A percentile compares a stretch with the other conserved stretches of the same genome.
Evolutionary conservation across 2,797 vertebrate species (phyloP).

Genomic region (Enteromius radiatus): DNA sequence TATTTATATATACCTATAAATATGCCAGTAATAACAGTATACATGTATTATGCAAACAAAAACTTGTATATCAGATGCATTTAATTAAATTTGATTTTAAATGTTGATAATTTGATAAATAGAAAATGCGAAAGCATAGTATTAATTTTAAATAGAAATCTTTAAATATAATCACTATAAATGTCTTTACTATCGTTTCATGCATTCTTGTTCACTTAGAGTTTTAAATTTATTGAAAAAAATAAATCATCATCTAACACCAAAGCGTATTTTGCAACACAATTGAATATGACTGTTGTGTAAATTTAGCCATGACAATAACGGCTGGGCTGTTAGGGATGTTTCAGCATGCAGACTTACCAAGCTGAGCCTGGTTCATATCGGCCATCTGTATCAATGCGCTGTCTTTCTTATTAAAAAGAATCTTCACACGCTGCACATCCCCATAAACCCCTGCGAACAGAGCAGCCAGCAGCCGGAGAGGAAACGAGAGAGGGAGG

Average conservation of each 20-base stretch:
- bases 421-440: slow-evolving; percentile 98
- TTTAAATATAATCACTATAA: not conserved
- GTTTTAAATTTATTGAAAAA: not conserved
- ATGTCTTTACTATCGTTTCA: not conserved
- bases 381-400: slow-evolving; percentile 98
- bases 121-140: not conserved
- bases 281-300: not conserved
- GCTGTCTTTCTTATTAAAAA: slow-evolving; percentile 99
- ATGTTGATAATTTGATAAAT: too few relatives aligned
- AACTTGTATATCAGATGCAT: too few relatives aligned
- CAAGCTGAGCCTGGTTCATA: slow-evolving; percentile 93
- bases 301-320: not conserved
- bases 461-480: slow-evolving; percentile 57
- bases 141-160: not conserved
- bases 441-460: slow-evolving; percentile 93
- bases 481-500: slow-evolving; percentile 63
- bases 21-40: too few relatives aligned
- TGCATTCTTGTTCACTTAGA: not conserved
- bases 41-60: too few relatives aligned
- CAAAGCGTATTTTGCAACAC: not conserved
- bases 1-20: too few relatives aligned
- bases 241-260: not conserved
- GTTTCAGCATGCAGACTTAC: slow-evolving; percentile 76
- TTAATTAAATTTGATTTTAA: too few relatives aligned
- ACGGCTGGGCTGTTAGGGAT: not conserved